Base-by-base conservation (phyloP, 23 tunicate species). In the Trididemnum clinides region DNA sequence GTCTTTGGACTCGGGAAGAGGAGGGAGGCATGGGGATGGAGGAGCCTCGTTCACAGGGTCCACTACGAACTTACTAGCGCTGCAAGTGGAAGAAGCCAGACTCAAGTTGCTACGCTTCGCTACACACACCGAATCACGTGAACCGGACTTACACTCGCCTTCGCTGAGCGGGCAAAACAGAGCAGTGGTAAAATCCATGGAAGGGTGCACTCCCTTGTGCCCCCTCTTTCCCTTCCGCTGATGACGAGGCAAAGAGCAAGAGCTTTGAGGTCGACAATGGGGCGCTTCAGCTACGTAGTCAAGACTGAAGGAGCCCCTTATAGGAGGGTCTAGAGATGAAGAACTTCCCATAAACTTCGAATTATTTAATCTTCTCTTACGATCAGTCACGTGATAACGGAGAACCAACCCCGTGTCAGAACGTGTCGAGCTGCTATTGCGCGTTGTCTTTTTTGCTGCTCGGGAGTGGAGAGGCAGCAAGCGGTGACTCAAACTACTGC, bases 51-150 rank as follows among this genome's bases (percentile, higher is more conserved):
- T 92, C 7, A 92, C 83, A 26, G 97, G 97, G 77, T 92, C 97
- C 28, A 92, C 97, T 0, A 90, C 97, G 37, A 82, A 92, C 64
- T 92, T 92, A 66, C 97, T 92, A 18, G 77, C 88, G 36, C 97
- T 92, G 71, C 97, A 92, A 10, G 97, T 92, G 57, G 97, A 92
- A 19, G 97, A 92, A 1, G 89, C 97, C 22, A 92, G 74, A 59
- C 97, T 92, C 0, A 92, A 18, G 65, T 92, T 92, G 85, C 97
- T 92, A 32, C 91, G 73, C 74, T 92, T 92, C 2, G 57, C 57
- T 7, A 87, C 64, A 2, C 62, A 49, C 12, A 80, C 57, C 1
- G 91, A 75, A 64, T 87, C 91, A 7, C 33, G 86, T 1, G 72
- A 39, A 34, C 33, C 28, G 32, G 63, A 58, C 21, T 32, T 35